Conservation (phyloP, 2,797 vertebrate species). For the Gymnocypris eckloni region DNA sequence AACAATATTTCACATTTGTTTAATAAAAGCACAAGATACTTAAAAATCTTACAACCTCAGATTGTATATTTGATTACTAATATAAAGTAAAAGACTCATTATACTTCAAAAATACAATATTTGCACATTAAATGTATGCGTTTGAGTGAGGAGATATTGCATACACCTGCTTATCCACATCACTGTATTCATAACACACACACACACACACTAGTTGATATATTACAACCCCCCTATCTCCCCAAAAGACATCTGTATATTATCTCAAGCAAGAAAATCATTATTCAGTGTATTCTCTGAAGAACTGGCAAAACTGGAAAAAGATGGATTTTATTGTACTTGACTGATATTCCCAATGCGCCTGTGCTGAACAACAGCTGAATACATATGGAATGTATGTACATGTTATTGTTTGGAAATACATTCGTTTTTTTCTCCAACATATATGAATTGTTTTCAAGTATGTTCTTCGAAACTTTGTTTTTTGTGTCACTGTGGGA, state of each 20-base stretch:
- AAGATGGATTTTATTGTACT: slow-evolving; percentile 35
- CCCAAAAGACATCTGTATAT: slow-evolving; percentile 47
- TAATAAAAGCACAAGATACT: neutral
- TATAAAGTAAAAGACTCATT: neutral
- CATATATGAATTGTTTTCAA: neutral
- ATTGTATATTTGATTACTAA: neutral
- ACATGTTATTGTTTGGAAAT: slow-evolving; percentile 11
- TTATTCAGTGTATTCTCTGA: slow-evolving; percentile 36
- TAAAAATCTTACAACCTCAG: neutral
- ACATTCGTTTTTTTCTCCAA: neutral
- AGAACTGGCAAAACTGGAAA: slow-evolving; percentile 36
- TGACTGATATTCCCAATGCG: slow-evolving; percentile 46
- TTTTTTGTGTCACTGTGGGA: neutral
- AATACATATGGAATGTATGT: slow-evolving; percentile 9
- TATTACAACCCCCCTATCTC: slow-evolving; percentile 24
- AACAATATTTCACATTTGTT: neutral
- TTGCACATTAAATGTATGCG: neutral
- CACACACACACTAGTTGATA: slow-evolving; percentile 36
- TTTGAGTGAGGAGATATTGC: slow-evolving; percentile 10
- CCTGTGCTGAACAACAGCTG: slow-evolving; percentile 33
- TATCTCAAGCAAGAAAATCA: slow-evolving; percentile 45
- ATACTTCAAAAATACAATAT: neutral
- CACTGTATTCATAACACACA: slow-evolving; percentile 29
- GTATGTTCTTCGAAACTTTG: neutral
- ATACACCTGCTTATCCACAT: slow-evolving; percentile 33